Evolutionary conservation across 2,113 vertebrate species (phyloP).

Genomic region (human (Homo sapiens)): GRCh38 chr6:54526501-54527000

Average conservation of each 20-base stretch:
- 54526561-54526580: too few relatives aligned
- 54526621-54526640: background rate
- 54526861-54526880: background rate
- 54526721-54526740: background rate
- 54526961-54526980: background rate
- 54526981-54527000: background rate
- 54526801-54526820: background rate
- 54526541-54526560: too few relatives aligned
- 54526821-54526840: background rate
- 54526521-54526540: too few relatives aligned
- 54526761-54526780: background rate
- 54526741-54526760: background rate
- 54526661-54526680: background rate
- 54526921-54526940: constrained; percentile 16
- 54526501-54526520: too few relatives aligned
- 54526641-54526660: background rate
- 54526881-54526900: constrained; percentile 51
- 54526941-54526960: background rate
- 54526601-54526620: background rate
- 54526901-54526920: constrained; percentile 24
- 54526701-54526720: background rate
- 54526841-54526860: background rate
- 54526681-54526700: background rate
- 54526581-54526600: background rate
- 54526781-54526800: background rate